Base-by-base conservation (phyloP, 2,888 invertebrate species). In the Chaetoderma sp. region DNA sequence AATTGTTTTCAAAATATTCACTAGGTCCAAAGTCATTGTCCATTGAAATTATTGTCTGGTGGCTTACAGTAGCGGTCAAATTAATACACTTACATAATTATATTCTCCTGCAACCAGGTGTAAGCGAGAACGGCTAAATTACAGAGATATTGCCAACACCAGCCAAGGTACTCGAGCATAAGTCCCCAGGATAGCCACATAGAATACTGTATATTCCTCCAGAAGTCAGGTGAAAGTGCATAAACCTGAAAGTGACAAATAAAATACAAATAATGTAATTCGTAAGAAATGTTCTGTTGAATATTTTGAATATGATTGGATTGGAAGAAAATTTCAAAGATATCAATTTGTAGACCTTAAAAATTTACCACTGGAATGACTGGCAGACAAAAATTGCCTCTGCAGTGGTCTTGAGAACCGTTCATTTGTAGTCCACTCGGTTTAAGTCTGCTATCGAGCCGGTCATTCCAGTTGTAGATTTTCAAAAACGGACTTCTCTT, bases 61-160 rank as follows among this genome's bases (percentile, higher is more conserved):
- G n/a, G n/a, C n/a, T n/a, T n/a, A n/a, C n/a, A n/a, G n/a, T n/a
- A n/a, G n/a, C n/a, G n/a, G n/a, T n/a, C n/a, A n/a, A n/a, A n/a
- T n/a, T n/a, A n/a, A 27, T 8, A 28, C 13, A 80, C 82, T 83
- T 69, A 83, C 82, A 75, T 72, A 57, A 83, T 73, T 57, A 84
- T 75, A 63, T 81, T 80, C 68, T 75, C 72, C 65, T 75, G 73
- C 28, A 83, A 64, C 83, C 83, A 83, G 39, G 71, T 71, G 69
- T 76, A 76, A 23, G 68, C 67, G 6, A 70, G 47, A 36, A 68
- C 65, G 55, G 67, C 65, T 58, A 73, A 65, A 44, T 75, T 70
- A 30, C 74, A 62, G 59, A 76, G 57, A 63, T 77, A 74, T 66
- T 75, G 75, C 67, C 77, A 76, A 30, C 78, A 67, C 75, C 76